Conservation (phyloP, 2,113 vertebrate genomes). For the Pseudolaguvia tuberculata region DNA sequence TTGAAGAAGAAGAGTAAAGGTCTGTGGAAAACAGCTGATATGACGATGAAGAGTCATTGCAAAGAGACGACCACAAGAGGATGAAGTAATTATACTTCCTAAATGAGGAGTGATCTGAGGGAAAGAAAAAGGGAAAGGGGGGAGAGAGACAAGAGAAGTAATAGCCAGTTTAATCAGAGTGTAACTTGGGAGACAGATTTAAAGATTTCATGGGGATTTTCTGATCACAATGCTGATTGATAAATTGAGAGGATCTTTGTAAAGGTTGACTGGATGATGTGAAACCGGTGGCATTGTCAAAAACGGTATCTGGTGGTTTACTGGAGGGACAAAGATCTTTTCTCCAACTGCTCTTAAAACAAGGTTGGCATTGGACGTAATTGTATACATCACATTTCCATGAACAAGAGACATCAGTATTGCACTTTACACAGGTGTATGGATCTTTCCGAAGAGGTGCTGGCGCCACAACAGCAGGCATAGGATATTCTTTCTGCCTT, state of each 20-base stretch:
- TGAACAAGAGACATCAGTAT: conserved; percentile 31
- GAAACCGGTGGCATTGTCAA: not conserved
- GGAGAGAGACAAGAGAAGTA: not conserved
- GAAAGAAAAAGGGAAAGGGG: not conserved
- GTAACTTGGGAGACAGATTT: not conserved
- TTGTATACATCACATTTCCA: conserved; percentile 1
- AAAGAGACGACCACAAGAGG: not conserved
- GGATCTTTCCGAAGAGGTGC: not conserved
- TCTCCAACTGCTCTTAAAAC: conserved; percentile 11
- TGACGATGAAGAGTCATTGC: not conserved
- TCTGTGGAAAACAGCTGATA: not conserved
- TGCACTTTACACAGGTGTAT: conserved; percentile 18
- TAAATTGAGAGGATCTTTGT: not conserved
- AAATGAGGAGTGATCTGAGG: not conserved
- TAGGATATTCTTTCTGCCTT: not conserved
- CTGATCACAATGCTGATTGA: not conserved
- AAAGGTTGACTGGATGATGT: not conserved
- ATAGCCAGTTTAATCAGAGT: not conserved
- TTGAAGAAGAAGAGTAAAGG: not conserved
- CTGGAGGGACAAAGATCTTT: not conserved
- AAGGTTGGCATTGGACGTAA: not conserved
- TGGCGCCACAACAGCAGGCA: not conserved
- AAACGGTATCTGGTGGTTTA: not conserved
- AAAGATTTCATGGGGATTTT: not conserved
- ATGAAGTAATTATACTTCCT: not conserved